A percentile compares a stretch with the other conserved stretches of the same genome.
phyloP scores from a whole-genome alignment of 30 jellyfish, hydroid and myxozoan species.

The Sanderia malayensis region DNA sequence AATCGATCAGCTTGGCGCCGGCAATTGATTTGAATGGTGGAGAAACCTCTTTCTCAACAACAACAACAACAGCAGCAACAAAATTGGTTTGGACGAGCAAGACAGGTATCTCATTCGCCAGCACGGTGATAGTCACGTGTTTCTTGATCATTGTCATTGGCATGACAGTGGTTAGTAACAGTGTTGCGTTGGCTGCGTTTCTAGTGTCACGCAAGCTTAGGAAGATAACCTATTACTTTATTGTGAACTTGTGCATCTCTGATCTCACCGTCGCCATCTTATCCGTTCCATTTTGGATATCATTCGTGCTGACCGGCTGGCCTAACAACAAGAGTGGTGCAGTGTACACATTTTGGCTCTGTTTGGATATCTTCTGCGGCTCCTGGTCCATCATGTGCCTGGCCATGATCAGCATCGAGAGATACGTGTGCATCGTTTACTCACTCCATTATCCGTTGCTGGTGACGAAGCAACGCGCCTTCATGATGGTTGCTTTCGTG shows the following conservation, averaged over 20 bases:
- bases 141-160: conserved; percentile 50
- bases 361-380: conserved; percentile 82
- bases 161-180: conserved; percentile 76
- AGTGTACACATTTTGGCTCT: conserved; percentile 46
- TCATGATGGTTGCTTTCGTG: conserved; percentile 16
- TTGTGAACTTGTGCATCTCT: conserved; percentile 81
- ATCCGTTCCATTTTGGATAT: conserved; percentile 80
- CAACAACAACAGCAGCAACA: neutral
- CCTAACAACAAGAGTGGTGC: conserved; percentile 51
- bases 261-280: conserved; percentile 73
- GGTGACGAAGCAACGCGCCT: conserved; percentile 60
- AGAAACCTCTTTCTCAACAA: no score
- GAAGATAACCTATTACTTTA: conserved; percentile 62
- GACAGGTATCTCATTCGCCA: neutral
- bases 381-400: conserved; percentile 79
- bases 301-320: conserved; percentile 62
- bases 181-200: conserved; percentile 76
- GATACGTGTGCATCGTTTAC: conserved; percentile 62
- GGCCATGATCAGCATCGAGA: conserved; percentile 88
- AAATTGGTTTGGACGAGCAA: neutral
- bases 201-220: conserved; percentile 70
- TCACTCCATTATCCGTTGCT: conserved; percentile 48
- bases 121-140: conserved; percentile 16
- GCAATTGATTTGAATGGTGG: no score
- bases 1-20: no score